These are phyloP conservation scores for Gopherus evgoodei DNA, from an alignment of 2,113 vertebrate species.

Conservation along the genomic window DNA sequence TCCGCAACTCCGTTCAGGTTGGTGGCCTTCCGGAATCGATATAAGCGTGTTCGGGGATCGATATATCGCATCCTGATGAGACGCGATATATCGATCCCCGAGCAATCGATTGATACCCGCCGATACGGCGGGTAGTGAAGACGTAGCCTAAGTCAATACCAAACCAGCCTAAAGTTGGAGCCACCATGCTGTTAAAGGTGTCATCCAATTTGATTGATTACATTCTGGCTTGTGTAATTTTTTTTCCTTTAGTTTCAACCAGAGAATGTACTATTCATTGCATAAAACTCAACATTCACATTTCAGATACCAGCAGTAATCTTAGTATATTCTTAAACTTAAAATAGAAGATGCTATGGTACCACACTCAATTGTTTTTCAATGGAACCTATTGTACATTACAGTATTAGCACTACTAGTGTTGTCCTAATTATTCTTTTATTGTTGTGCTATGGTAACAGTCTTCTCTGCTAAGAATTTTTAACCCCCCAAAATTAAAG, in stretches of 20 bases:
- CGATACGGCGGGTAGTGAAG: no score
- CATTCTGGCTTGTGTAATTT: neutral
- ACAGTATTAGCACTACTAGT: neutral
- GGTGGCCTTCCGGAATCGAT: no score
- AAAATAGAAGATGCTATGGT: neutral
- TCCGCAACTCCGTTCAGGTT: no score
- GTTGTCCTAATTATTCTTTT: neutral
- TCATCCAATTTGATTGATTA: conserved; percentile 26
- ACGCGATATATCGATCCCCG: no score
- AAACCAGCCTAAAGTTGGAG: neutral
- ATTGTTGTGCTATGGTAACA: neutral
- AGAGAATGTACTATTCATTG: neutral
- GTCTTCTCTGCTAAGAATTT: neutral
- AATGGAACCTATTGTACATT: neutral
- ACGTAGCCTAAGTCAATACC: neutral
- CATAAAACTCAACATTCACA: neutral
- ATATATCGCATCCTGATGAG: no score
- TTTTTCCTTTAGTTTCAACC: neutral
- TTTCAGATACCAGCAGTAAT: neutral
- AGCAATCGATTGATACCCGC: no score
- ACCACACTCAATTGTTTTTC: neutral
- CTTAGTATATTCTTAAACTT: neutral
- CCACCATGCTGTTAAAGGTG: neutral
- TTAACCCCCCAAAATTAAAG: conserved; percentile 7
- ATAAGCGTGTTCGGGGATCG: no score